Percentiles rank a stretch among this genome's conserved stretches.
Conservation (phyloP, 2,113 vertebrate species). For the Budorcas taxicolor region DNA sequence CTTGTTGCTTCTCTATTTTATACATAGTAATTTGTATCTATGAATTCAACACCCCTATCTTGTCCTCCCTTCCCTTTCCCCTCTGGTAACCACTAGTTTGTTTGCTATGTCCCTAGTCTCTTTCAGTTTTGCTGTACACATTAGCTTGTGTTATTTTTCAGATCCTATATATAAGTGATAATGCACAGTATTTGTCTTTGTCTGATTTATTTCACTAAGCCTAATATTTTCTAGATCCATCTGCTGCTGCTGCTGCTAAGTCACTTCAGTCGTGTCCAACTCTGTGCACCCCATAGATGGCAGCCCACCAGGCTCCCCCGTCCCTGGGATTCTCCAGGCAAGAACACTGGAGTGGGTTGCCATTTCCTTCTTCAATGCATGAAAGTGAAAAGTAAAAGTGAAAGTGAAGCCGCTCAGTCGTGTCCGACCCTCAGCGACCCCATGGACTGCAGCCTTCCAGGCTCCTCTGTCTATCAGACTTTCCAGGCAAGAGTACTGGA, state of each 20-base stretch:
- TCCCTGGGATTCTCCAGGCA: no score
- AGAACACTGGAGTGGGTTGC: no score
- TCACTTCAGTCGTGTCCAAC: not conserved
- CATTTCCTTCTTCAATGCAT: no score
- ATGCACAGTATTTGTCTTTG: not conserved
- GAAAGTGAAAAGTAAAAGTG: no score
- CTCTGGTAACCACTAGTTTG: not conserved
- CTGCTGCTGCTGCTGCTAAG: not conserved
- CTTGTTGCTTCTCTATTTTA: not conserved
- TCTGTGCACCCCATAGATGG: not conserved
- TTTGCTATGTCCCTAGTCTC: not conserved
- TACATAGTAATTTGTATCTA: not conserved
- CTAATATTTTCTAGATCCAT: not conserved
- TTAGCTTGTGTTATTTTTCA: not conserved
- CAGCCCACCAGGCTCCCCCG: no score
- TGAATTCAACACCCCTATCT: not conserved
- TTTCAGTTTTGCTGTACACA: not conserved
- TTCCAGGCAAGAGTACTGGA: not conserved
- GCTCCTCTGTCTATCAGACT: not conserved
- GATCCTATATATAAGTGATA: not conserved
- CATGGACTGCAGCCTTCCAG: no score
- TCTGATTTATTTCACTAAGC: not conserved
- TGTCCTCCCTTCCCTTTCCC: not conserved
- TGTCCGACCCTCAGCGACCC: rapidly evolving
- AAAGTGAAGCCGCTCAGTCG: no score